Evolutionary conservation across 35 echinoderm and acorn worm species (phyloP).

Genomic region (Heliocidaris tuberculata): DNA sequence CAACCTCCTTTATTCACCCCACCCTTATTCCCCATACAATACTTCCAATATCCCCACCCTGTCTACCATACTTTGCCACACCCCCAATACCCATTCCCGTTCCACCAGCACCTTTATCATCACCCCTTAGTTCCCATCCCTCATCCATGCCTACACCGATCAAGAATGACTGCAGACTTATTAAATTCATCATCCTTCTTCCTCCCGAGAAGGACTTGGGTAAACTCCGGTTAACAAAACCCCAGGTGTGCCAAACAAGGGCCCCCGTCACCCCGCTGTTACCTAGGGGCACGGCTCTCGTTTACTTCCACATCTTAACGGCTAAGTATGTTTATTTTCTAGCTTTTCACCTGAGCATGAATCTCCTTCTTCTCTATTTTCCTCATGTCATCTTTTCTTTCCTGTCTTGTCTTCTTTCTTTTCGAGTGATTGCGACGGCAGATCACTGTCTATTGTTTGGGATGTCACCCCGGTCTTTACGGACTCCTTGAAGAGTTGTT

Average conservation of each 20-base stretch:
- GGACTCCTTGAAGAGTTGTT: background rate
- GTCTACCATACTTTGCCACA: background rate
- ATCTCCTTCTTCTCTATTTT: slow-evolving; percentile 14
- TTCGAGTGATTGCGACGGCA: background rate
- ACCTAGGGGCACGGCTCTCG: background rate
- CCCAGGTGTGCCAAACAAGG: slow-evolving; percentile 12
- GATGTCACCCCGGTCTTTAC: background rate
- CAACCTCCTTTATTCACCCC: background rate
- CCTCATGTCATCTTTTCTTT: background rate
- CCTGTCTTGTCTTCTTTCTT: background rate
- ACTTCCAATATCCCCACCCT: background rate
- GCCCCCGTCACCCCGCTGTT: background rate
- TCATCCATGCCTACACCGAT: background rate
- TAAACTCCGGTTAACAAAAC: background rate
- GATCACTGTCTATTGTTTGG: slow-evolving; percentile 8
- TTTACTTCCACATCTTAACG: background rate
- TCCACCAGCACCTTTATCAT: background rate
- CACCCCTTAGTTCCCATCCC: background rate
- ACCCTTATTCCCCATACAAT: background rate
- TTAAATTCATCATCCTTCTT: background rate
- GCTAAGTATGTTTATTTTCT: slow-evolving; percentile 49
- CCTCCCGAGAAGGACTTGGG: background rate
- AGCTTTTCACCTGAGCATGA: slow-evolving; percentile 35
- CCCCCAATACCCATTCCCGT: background rate
- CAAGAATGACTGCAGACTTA: background rate